Evolutionary conservation across 2,888 invertebrate species (phyloP).

Genomic region (Gymnocheta viridis): DNA sequence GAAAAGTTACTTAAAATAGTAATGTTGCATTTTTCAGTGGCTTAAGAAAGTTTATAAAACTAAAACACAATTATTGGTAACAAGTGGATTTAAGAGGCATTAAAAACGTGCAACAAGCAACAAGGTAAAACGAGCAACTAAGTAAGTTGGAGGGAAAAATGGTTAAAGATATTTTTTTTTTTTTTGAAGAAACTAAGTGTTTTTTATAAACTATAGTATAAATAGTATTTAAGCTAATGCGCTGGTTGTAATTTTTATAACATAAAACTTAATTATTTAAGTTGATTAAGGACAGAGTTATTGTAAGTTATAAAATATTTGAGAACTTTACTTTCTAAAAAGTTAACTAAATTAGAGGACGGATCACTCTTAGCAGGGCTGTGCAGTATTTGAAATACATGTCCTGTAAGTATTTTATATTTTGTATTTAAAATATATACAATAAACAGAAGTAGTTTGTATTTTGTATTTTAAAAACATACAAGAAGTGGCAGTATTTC

Average conservation of each 20-base stretch:
- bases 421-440: too few relatives aligned
- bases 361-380: too few relatives aligned
- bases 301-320: too few relatives aligned
- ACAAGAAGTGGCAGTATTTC: too few relatives aligned
- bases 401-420: too few relatives aligned
- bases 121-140: conserved; percentile 39
- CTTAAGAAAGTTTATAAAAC: conserved; percentile 46
- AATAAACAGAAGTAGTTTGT: too few relatives aligned
- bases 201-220: background rate
- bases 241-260: background rate
- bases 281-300: too few relatives aligned
- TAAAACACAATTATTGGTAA: conserved; percentile 54
- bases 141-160: background rate
- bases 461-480: too few relatives aligned
- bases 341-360: too few relatives aligned
- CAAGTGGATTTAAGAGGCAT: conserved; percentile 63
- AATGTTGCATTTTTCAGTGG: conserved; percentile 10
- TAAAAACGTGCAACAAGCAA: background rate
- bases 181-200: background rate
- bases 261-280: background rate
- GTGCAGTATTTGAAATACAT: too few relatives aligned
- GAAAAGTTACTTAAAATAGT: conserved; percentile 17
- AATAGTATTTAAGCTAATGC: background rate
- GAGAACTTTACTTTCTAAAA: too few relatives aligned
- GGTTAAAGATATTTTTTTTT: background rate